Conservation (phyloP, 1,140 invertebrate species). For the Drosophila nigrodunni region DNA sequence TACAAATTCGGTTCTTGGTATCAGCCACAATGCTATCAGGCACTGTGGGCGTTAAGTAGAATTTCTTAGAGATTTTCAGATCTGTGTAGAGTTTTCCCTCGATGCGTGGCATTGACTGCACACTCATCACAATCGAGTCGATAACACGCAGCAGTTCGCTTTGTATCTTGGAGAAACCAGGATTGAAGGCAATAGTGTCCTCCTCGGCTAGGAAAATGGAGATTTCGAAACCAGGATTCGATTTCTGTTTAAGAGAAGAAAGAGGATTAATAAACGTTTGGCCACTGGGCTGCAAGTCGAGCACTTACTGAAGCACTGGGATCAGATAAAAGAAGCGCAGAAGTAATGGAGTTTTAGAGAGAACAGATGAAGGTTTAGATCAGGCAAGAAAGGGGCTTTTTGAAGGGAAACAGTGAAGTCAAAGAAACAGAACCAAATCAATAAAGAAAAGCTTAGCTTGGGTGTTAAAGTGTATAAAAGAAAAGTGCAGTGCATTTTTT, state of each 20-base stretch:
- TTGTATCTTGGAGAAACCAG: conserved; percentile 90
- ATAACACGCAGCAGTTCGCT: conserved; percentile 89
- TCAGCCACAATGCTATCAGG: conserved; percentile 87
- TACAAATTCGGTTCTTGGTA: conserved; percentile 86
- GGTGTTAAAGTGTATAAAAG: too few species aligned
- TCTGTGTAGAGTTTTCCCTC: conserved; percentile 86
- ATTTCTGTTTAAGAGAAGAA: conserved; percentile 85
- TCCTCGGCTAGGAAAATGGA: conserved; percentile 89
- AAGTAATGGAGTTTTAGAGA: too few species aligned
- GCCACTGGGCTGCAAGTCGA: too few species aligned
- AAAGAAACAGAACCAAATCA: too few species aligned
- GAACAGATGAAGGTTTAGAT: too few species aligned
- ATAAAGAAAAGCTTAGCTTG: too few species aligned
- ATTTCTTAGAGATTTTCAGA: conserved; percentile 67
- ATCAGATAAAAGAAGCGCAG: too few species aligned
- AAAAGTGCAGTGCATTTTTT: too few species aligned
- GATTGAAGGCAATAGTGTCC: conserved; percentile 90
- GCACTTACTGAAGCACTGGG: too few species aligned
- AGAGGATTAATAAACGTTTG: not conserved
- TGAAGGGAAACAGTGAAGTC: too few species aligned
- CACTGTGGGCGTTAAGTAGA: conserved; percentile 88
- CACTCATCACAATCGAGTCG: conserved; percentile 89
- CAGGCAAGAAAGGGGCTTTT: too few species aligned
- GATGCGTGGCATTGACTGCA: conserved; percentile 89
- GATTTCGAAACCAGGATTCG: conserved; percentile 91